Percentiles rank a stretch among this genome's conserved stretches.
phyloP scores from a whole-genome alignment of 1,140 invertebrate genomes.

The Halesus radiatus region DNA sequence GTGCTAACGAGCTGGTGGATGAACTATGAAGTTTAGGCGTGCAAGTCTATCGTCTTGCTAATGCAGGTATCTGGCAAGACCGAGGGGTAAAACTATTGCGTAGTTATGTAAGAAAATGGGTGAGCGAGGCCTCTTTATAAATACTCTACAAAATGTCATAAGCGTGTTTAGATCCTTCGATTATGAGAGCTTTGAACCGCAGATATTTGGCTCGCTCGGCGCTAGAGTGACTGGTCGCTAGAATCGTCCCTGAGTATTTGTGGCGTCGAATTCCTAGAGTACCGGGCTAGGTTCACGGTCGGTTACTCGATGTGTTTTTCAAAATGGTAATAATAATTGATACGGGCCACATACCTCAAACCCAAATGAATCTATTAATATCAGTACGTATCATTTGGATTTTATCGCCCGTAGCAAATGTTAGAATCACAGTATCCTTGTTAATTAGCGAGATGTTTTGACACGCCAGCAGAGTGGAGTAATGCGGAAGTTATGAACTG shows the following conservation, averaged over 20 bases:
- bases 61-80: too few species aligned
- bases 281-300: slow-evolving; percentile 10
- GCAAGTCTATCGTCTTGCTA: too few species aligned
- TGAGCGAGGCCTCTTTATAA: too few species aligned
- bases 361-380: slow-evolving; percentile 8
- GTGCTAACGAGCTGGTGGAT: too few species aligned
- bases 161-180: too few species aligned
- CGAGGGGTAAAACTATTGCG: too few species aligned
- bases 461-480: not conserved
- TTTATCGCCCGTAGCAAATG: not conserved
- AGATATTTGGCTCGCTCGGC: too few species aligned
- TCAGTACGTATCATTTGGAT: not conserved
- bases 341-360: not conserved
- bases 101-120: too few species aligned
- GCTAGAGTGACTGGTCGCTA: too few species aligned
- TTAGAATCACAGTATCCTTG: not conserved
- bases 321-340: slow-evolving; percentile 5
- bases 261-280: not conserved
- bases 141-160: too few species aligned
- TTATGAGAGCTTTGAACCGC: too few species aligned
- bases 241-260: not conserved
- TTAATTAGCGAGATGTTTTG: not conserved
- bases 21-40: too few species aligned
- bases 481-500: slow-evolving; percentile 1
- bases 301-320: not conserved